A percentile compares a stretch with the other conserved stretches of the same genome.
These are phyloP conservation scores for Tanypteryx hageni DNA, from an alignment of 2,888 invertebrate genomes.

Conservation along the genomic window DNA sequence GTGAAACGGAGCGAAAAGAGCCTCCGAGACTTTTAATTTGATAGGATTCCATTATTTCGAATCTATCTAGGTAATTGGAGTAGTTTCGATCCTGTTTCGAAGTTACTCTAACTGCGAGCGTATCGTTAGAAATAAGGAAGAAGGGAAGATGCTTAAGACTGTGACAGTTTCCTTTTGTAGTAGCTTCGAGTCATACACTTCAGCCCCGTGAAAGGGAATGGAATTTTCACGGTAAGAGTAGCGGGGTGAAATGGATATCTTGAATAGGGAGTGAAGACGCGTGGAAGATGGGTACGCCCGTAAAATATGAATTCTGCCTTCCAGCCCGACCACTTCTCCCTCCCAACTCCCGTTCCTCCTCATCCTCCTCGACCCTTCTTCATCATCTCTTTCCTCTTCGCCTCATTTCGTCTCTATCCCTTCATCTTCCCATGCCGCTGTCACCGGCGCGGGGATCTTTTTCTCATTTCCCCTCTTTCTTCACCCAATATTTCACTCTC, in stretches of 20 bases:
- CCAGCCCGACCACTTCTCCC: not conserved
- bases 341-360: not conserved
- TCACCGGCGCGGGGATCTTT: not conserved
- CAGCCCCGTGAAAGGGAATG: not conserved
- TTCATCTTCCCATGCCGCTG: not conserved
- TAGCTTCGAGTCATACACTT: not conserved
- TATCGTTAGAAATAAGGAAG: not conserved
- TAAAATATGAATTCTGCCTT: not conserved
- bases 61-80: no score
- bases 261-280: not conserved
- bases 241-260: not conserved
- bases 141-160: not conserved
- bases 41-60: no score
- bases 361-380: not conserved
- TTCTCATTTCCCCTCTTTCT: conserved; percentile 1
- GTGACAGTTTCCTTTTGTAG: not conserved
- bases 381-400: not conserved
- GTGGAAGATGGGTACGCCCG: not conserved
- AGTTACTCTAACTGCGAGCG: no score
- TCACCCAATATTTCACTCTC: not conserved
- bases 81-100: no score
- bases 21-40: no score
- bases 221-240: not conserved
- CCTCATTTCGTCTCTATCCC: not conserved
- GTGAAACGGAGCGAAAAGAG: no score